Percentiles rank a stretch among this genome's conserved stretches.
These are phyloP conservation scores for Ondatra zibethicus DNA, from an alignment of 2,113 vertebrate genomes.

Conservation along the genomic window DNA sequence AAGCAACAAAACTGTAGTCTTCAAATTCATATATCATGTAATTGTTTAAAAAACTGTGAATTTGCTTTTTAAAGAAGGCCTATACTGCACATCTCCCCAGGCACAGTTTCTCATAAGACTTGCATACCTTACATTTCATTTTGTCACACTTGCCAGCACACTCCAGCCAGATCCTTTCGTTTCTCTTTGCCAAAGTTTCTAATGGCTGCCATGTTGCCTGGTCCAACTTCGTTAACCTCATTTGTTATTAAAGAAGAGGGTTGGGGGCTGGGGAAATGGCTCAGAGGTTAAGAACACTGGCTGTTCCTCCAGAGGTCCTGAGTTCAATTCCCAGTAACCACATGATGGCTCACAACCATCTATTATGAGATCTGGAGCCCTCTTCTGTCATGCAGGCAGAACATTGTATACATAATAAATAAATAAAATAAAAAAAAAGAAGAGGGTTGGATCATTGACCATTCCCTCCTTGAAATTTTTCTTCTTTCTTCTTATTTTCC, in stretches of 20 bases:
- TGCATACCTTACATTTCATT: not conserved
- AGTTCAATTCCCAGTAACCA: too few relatives aligned
- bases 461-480: not conserved
- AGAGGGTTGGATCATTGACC: not conserved
- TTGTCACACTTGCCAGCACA: not conserved
- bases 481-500: constrained; percentile 14
- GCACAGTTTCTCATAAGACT: not conserved
- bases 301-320: too few relatives aligned
- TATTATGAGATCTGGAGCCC: too few relatives aligned
- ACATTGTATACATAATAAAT: too few relatives aligned
- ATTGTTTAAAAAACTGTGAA: not conserved
- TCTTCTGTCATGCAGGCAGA: too few relatives aligned
- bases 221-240: not conserved
- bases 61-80: not conserved
- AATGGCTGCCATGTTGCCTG: not conserved
- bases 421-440: too few relatives aligned
- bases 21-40: not conserved
- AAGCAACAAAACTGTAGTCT: not conserved
- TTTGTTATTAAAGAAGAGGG: not conserved
- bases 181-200: not conserved
- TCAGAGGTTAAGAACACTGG: too few relatives aligned
- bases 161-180: not conserved
- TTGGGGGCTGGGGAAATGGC: not conserved
- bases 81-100: not conserved
- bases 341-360: too few relatives aligned